These are phyloP conservation scores for Alethe castanea DNA, from an alignment of 2,113 vertebrate species.

Conservation along the genomic window DNA sequence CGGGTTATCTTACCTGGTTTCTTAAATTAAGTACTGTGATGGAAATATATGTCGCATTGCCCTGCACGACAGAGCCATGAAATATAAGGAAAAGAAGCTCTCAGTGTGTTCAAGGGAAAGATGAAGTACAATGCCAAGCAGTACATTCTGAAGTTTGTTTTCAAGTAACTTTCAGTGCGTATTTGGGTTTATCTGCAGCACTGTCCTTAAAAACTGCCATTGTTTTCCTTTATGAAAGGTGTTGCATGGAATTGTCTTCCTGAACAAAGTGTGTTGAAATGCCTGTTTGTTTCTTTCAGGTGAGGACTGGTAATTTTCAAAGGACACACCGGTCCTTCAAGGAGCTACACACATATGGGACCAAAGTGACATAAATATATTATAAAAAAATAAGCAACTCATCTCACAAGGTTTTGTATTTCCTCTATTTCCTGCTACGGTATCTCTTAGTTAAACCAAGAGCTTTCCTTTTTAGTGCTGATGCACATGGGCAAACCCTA, in stretches of 20 bases:
- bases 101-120: neutral
- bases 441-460: neutral
- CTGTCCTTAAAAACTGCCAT: neutral
- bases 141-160: neutral
- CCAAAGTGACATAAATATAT: neutral
- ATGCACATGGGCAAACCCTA: accelerated
- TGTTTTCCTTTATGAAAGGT: neutral
- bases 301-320: neutral
- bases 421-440: neutral
- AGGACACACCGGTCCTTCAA: neutral
- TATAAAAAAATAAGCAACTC: neutral
- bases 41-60: accelerated
- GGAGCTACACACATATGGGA: neutral
- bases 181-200: neutral
- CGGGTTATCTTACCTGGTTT: neutral
- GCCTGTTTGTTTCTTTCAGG: neutral
- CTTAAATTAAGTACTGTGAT: neutral
- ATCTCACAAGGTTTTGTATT: neutral
- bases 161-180: neutral
- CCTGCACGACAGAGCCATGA: neutral
- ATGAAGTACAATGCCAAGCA: neutral
- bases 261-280: neutral
- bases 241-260: neutral
- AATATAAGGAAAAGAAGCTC: neutral
- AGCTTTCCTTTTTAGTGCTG: neutral